Percentiles rank a stretch among this genome's conserved stretches.
These are phyloP conservation scores for Phyllotis vaccarum DNA, from an alignment of 2,797 vertebrate genomes.

Conservation along the genomic window DNA sequence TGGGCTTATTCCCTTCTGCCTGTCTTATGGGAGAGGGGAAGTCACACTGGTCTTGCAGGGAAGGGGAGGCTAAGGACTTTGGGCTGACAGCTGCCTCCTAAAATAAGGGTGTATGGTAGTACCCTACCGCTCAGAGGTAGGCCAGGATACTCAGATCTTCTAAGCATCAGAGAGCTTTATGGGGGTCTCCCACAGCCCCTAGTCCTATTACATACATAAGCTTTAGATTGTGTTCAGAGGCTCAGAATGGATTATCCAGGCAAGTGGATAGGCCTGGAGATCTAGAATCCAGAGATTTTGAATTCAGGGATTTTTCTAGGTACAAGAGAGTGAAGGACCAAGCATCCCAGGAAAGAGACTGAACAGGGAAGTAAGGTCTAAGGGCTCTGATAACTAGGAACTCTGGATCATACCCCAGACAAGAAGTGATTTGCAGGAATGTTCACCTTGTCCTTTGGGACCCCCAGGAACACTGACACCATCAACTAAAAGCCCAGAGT, in stretches of 20 bases:
- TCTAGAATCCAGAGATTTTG: rapidly evolving
- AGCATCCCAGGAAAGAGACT: neutral
- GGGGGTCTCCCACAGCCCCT: rapidly evolving
- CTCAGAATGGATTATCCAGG: rapidly evolving
- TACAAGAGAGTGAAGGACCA: rapidly evolving
- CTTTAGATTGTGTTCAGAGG: neutral
- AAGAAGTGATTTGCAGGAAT: no score
- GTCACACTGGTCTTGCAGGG: neutral
- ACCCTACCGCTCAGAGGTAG: rapidly evolving
- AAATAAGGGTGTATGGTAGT: rapidly evolving
- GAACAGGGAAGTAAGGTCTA: no score
- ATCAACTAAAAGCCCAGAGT: neutral
- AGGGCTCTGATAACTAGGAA: rapidly evolving
- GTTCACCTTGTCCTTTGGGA: rapidly evolving
- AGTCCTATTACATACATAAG: rapidly evolving
- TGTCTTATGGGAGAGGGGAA: no score
- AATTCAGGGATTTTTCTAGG: neutral
- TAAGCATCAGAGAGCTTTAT: rapidly evolving
- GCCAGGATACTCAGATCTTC: rapidly evolving
- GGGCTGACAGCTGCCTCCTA: neutral
- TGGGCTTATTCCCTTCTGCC: neutral
- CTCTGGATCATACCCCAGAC: rapidly evolving
- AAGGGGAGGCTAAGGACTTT: neutral
- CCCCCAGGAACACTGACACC: no score
- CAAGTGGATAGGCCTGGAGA: rapidly evolving